These are phyloP conservation scores for Lycocerus yunnanus DNA, from an alignment of 2,888 invertebrate species.

Conservation along the genomic window DNA sequence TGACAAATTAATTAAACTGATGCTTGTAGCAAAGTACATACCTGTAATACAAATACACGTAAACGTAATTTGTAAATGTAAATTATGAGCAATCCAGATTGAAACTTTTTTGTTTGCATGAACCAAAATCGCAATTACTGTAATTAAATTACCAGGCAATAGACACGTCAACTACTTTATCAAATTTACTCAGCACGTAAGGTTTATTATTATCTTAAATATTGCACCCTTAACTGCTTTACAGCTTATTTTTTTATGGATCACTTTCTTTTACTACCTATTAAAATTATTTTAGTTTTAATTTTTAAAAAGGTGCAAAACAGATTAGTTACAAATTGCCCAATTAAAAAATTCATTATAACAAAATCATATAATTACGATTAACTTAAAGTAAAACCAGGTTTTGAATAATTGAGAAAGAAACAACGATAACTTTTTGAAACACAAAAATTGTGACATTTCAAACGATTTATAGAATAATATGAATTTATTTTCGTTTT, in stretches of 20 bases:
- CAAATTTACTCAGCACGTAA: not conserved
- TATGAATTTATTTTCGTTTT: not conserved
- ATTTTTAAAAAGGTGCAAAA: not conserved
- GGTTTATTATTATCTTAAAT: not conserved
- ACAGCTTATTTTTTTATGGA: not conserved
- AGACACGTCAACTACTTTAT: not conserved
- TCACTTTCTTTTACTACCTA: not conserved
- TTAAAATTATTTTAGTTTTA: not conserved
- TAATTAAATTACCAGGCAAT: not conserved
- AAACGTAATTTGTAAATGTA: not conserved
- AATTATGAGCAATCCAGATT: not conserved
- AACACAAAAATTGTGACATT: no score
- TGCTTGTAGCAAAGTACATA: not conserved
- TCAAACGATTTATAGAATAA: no score
- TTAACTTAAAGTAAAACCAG: not conserved
- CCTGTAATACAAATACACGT: not conserved
- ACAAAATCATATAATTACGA: not conserved
- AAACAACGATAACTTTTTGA: not conserved
- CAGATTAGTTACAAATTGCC: not conserved
- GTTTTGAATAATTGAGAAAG: no score
- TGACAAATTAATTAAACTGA: not conserved
- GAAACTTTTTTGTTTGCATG: not conserved
- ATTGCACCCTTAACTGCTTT: not conserved
- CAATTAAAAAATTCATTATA: not conserved
- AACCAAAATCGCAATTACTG: not conserved